Conservation (phyloP, 64 coral and sea anemone species). For the Dendrophyllia cribrosa region DNA sequence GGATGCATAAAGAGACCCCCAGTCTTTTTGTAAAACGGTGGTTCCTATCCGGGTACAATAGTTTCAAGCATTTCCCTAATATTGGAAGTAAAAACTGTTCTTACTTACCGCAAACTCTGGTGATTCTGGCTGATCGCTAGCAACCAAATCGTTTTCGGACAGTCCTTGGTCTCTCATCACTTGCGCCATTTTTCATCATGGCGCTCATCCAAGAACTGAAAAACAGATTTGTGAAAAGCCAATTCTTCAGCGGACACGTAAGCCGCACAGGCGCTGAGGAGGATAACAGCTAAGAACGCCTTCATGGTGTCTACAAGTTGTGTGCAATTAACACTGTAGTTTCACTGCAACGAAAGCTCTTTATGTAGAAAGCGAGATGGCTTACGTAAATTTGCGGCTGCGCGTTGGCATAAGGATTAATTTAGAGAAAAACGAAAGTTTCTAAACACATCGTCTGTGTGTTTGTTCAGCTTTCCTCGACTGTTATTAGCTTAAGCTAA, state of each 20-base stretch:
- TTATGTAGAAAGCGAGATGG: constrained; percentile 12
- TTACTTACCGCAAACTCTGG: not conserved
- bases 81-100: not conserved
- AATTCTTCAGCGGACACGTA: not conserved
- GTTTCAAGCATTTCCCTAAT: too few relatives aligned
- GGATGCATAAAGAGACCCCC: too few relatives aligned
- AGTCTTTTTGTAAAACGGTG: too few relatives aligned
- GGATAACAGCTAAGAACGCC: not conserved
- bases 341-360: not conserved
- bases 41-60: too few relatives aligned
- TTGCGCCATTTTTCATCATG: constrained; percentile 27
- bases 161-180: constrained; percentile 5
- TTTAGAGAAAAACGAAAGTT: not conserved
- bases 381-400: not conserved
- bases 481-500: not conserved
- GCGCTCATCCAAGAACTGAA: constrained; percentile 22
- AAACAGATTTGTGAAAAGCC: constrained; percentile 15
- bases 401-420: not conserved
- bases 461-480: not conserved
- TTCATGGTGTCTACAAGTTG: constrained; percentile 31
- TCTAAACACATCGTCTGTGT: not conserved
- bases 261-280: not conserved
- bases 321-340: constrained; percentile 8
- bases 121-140: not conserved
- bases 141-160: not conserved